Evolutionary conservation across 2,888 invertebrate species (phyloP), one percentile per base, ranked within the genome.

Genomic region (Orthonevra nobilis): DNA sequence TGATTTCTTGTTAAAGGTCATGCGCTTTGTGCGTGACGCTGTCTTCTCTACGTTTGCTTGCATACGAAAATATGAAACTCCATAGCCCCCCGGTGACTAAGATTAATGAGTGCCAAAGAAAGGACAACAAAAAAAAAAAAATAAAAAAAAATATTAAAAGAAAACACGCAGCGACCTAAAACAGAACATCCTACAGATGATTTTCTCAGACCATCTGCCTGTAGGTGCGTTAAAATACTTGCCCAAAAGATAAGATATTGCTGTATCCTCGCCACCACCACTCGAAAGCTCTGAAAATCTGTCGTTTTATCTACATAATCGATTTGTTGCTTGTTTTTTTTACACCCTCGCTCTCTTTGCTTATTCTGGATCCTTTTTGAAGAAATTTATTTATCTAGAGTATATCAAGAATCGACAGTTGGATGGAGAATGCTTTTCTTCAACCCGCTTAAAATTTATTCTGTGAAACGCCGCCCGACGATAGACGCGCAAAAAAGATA

Each of bases 231-330:
- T 26, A 48, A 58, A 50, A 42, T 23, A 23, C 50, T 68, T 56
- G 42, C 44, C 32, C 20, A 12, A 26, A 10, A 60, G 61, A 75
- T 56, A 69, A 63, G 54, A n/a, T n/a, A n/a, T n/a, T n/a, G 23
- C 54, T 50, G 34, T 56, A 63, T 50, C 70, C 70, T 52, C 60
- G 42, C 19, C 19, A 40, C 48, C 20, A 63, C 50, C 44, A 52
- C 19, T 58, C 14, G 17, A 38, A n/a, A n/a, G 63, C 58, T 69
- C 50, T 44, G n/a, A 63, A 64, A 70, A 77, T 70, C 70, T 70
- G 50, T 70, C 52, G 30, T 48, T 58, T 58, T 60, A 70, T 70
- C 75, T 70, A 52, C 63, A 70, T 70, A 77, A 77, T 77, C 75
- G 70, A 70, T 68, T 58, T 48, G 56, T 20, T 4, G n/a, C 6